Evolutionary conservation across 2,113 vertebrate species (phyloP).

Genomic region (Choloepus hoffmanni): DNA sequence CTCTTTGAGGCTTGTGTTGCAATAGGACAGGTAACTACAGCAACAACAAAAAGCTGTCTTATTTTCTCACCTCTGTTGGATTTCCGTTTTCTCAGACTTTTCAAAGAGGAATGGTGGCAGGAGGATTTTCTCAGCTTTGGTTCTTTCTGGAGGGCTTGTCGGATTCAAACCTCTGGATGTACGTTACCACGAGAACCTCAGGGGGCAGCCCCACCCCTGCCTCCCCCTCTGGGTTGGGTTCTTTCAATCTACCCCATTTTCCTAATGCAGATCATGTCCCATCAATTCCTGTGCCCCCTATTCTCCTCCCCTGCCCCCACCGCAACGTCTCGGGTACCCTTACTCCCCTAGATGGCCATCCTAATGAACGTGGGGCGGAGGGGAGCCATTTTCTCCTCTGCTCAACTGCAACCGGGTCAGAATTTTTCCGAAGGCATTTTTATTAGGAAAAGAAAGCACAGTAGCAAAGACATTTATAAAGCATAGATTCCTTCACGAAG

Average conservation of each 20-base stretch:
- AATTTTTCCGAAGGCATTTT: not conserved
- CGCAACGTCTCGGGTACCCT: not conserved
- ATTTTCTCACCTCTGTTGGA: not conserved
- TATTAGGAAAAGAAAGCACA: not conserved
- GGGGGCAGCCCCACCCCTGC: rapidly evolving
- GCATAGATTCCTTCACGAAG: no score
- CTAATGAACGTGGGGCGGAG: not conserved
- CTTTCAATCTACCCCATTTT: not conserved
- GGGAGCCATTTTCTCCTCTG: not conserved
- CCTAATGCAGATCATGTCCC: not conserved
- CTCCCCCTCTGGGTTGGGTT: rapidly evolving
- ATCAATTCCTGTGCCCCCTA: not conserved
- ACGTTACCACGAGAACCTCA: not conserved
- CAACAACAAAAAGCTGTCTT: not conserved
- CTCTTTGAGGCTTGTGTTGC: not conserved
- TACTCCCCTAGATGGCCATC: not conserved
- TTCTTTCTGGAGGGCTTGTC: not conserved
- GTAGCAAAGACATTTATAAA: no score
- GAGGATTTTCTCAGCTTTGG: not conserved
- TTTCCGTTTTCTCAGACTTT: not conserved
- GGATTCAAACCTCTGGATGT: not conserved
- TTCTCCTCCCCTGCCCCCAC: not conserved
- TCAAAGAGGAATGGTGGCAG: not conserved
- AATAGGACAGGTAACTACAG: not conserved
- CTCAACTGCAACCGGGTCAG: not conserved